Conservation (phyloP, 2,888 invertebrate genomes). For the Cantharis flavilabris region DNA sequence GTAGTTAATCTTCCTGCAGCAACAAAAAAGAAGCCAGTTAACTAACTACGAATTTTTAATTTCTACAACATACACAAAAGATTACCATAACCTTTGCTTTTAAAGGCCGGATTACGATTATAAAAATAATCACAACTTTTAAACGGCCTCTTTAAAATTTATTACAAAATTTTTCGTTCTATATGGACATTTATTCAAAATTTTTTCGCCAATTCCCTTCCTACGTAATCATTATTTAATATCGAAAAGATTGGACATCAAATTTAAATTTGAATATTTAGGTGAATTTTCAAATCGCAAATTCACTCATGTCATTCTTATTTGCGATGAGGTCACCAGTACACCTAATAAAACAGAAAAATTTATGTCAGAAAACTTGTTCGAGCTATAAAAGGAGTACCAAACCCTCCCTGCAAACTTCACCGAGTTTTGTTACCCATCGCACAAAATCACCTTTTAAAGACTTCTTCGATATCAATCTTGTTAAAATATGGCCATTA, state of each 20-base stretch:
- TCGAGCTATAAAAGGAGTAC: not conserved
- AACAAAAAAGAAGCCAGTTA: not conserved
- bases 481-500: not conserved
- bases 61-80: not conserved
- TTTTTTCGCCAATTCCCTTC: not conserved
- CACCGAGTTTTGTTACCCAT: not conserved
- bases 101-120: not conserved
- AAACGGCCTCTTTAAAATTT: not conserved
- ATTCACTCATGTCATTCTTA: not conserved
- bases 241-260: not conserved
- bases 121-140: not conserved
- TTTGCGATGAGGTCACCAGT: not conserved
- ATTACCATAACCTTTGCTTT: not conserved
- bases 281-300: not conserved
- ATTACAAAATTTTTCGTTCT: not conserved
- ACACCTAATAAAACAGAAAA: not conserved
- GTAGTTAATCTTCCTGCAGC: not conserved
- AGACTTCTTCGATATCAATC: not conserved
- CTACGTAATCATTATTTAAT: not conserved
- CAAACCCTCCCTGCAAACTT: not conserved
- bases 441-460: not conserved
- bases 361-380: not conserved
- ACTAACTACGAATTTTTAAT: not conserved
- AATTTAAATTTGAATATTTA: not conserved
- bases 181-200: not conserved